phyloP scores from a whole-genome alignment of 2,888 invertebrate species.

The Chironomus riparius region DNA sequence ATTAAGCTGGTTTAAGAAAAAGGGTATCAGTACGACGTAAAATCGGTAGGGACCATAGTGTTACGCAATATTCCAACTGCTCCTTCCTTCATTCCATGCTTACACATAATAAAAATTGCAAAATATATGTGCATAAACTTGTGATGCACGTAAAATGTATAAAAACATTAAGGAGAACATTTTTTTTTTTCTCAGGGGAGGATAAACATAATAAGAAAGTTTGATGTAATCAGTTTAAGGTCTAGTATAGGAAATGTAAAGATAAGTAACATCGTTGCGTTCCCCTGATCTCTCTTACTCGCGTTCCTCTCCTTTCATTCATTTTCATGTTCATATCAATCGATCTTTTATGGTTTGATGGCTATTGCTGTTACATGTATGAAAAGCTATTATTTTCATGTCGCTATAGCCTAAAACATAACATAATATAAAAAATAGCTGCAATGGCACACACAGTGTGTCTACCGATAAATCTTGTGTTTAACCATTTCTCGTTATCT shows the following conservation, averaged over 20 bases:
- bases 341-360: background rate
- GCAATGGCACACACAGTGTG: background rate
- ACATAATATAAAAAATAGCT: background rate
- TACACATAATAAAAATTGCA: no score
- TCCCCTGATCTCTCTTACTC: background rate
- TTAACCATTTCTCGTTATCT: background rate
- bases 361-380: background rate
- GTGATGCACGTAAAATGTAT: no score
- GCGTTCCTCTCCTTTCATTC: background rate
- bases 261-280: background rate
- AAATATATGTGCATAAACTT: no score
- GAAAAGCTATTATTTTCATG: background rate
- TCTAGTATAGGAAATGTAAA: background rate
- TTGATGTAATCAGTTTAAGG: no score
- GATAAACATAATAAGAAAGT: no score
- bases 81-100: no score
- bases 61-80: no score
- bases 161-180: no score
- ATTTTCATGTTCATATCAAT: background rate
- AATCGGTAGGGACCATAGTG: no score
- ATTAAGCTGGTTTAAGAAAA: no score
- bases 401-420: background rate
- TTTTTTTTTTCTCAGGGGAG: no score
- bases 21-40: no score
- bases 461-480: slow-evolving; percentile 6